Evolutionary conservation across 2,888 invertebrate species (phyloP), one percentile per base, ranked within the genome.

Genomic region (Stictocephala bisonia): DNA sequence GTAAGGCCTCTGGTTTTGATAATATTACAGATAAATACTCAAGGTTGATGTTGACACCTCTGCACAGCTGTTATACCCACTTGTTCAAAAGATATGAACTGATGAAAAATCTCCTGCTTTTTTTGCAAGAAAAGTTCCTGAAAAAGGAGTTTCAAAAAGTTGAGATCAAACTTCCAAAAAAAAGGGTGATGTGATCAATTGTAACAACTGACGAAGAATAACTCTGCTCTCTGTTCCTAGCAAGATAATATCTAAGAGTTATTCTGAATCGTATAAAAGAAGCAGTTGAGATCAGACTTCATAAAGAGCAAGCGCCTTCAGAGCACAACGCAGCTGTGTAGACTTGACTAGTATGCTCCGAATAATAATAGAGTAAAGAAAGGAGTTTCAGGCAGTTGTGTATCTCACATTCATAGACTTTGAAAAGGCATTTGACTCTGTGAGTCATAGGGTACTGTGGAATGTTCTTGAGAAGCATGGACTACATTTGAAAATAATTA

Each of bases 391-490:
- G 35, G 35, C 35, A 35, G 35, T 11, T 6, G 11, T 35, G 6
- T 35, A 35, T 11, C 11, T 35, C 7, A 13, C 35, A 35, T 35
- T 35, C 11, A 35, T 35, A 9, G 35, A 35, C 35, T 35, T 11
- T 11, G 35, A 35, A 9, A 35, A 24, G 29, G 58, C 58, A 29
- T 58, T 58, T 58, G 58, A 58, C 31, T 27, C 27, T n/a, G 58
- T 27, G 3, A 27, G 26, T 13, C 27, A 31, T 15, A 27, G n/a
- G 4, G n/a, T 27, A 3, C 15, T 58, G 29, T 35, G 35, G 35
- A 9, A 35, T 35, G 35, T 35, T 9, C 35, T 35, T 11, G 35
- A 35, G 11, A 13, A 35, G 6, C 11, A 35, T 35, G 35, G 35
- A 35, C 6, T 35, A 35, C 35, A 13, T 2, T 3, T 15, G n/a